Conservation (phyloP, 2,797 vertebrate species). For the Siniperca undulata region DNA sequence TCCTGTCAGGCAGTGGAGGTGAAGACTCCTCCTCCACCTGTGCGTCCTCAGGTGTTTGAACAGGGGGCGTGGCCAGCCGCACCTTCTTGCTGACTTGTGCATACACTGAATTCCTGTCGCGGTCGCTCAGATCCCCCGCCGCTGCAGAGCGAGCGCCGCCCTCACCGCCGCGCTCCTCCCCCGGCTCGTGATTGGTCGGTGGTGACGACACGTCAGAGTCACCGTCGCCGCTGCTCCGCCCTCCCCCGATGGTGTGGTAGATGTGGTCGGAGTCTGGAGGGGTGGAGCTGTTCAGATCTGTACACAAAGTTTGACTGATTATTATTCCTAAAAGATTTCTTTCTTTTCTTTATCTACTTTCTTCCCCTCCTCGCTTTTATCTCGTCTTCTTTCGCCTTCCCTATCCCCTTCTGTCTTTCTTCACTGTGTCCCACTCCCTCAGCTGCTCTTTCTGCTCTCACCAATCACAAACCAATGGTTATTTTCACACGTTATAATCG, state of each 20-base stretch:
- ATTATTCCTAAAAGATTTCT: background rate
- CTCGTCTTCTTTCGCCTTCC: no score
- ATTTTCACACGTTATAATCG: no score
- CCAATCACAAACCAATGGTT: no score
- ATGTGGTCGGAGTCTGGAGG: constrained; percentile 18
- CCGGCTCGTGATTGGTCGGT: constrained; percentile 11
- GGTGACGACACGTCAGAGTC: rapidly evolving
- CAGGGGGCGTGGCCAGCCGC: constrained; percentile 6
- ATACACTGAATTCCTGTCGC: constrained; percentile 29
- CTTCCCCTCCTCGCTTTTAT: background rate
- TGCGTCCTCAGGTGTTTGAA: constrained; percentile 23
- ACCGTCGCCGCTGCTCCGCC: background rate
- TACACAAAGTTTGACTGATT: background rate
- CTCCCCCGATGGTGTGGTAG: constrained; percentile 20
- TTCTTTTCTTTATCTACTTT: background rate
- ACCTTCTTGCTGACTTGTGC: constrained; percentile 64
- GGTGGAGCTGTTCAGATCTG: constrained; percentile 13
- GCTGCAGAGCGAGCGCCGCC: background rate
- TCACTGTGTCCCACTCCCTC: no score
- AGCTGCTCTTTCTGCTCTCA: no score
- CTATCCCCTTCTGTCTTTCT: no score
- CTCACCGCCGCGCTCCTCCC: background rate
- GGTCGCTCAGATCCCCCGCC: background rate
- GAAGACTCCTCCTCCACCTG: constrained; percentile 27
- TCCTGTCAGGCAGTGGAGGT: constrained; percentile 57